These are phyloP conservation scores for Leptodactylus fuscus DNA, from an alignment of 2,113 vertebrate genomes.

Conservation along the genomic window DNA sequence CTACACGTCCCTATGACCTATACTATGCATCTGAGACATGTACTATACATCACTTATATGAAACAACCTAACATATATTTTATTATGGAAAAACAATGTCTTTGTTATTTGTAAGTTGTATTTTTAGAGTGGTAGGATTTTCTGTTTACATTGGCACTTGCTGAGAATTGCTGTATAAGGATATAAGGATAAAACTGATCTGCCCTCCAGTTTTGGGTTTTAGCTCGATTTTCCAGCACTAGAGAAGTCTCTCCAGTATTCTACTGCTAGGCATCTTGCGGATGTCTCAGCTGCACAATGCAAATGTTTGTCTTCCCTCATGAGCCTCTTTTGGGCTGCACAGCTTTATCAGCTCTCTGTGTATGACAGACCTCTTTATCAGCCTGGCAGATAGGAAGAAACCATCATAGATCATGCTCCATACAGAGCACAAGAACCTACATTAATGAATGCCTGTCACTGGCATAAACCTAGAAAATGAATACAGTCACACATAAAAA, in stretches of 20 bases:
- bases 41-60: not conserved
- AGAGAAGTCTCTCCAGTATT: constrained; percentile 23
- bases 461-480: constrained; percentile 55
- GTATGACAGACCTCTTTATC: constrained; percentile 61
- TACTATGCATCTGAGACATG: not conserved
- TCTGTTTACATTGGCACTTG: not conserved
- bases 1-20: no score
- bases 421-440: constrained; percentile 54
- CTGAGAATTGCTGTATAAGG: not conserved
- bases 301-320: constrained; percentile 58
- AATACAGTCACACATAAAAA: constrained; percentile 55
- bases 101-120: not conserved
- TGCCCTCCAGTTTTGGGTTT: constrained; percentile 12
- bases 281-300: constrained; percentile 56
- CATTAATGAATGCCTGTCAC: constrained; percentile 60
- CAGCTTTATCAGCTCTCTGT: constrained; percentile 58
- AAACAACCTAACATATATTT: not conserved
- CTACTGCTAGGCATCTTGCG: not conserved
- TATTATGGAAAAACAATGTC: not conserved
- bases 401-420: constrained; percentile 57
- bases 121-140: not conserved
- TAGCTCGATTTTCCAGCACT: not conserved
- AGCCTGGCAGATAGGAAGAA: constrained; percentile 59
- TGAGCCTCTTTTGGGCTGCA: constrained; percentile 55
- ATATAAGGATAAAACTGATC: constrained; percentile 5